phyloP scores from a whole-genome alignment of 1,140 invertebrate genomes.

The Bombus soroeensis region DNA sequence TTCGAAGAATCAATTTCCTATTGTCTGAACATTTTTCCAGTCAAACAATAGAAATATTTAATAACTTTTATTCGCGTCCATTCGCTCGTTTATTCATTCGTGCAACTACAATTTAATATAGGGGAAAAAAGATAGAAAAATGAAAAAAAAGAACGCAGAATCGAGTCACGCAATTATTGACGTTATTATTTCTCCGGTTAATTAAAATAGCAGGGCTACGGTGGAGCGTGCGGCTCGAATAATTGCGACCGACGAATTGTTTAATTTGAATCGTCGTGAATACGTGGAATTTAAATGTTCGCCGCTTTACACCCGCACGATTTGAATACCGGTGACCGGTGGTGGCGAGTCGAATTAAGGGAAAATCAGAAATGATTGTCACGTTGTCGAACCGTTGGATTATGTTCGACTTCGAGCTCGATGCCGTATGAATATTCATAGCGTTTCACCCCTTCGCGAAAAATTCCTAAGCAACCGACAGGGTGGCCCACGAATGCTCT shows the following conservation, averaged over 20 bases:
- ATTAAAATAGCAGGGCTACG: conserved; percentile 2
- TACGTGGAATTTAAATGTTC: conserved; percentile 42
- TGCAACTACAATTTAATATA: background rate
- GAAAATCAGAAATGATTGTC: conserved; percentile 53
- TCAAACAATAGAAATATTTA: background rate
- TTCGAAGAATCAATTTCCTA: background rate
- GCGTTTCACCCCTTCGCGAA: conserved; percentile 38
- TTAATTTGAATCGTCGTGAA: conserved; percentile 29
- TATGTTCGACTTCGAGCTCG: conserved; percentile 30
- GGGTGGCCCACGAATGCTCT: conserved; percentile 53
- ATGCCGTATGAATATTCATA: conserved; percentile 72
- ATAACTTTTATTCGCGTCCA: background rate
- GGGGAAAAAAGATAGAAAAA: background rate
- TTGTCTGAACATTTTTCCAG: background rate
- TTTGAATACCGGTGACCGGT: conserved; percentile 31
- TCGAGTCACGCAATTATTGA: conserved; percentile 26
- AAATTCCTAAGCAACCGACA: conserved; percentile 46
- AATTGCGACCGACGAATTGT: conserved; percentile 34
- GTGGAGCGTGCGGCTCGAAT: background rate
- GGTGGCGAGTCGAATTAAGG: conserved; percentile 22
- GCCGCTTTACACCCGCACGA: conserved; percentile 22
- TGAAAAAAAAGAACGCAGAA: background rate
- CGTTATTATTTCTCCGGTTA: conserved; percentile 28
- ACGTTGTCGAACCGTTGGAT: conserved; percentile 45
- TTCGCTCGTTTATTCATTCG: background rate